Conservation (phyloP, 2,113 vertebrate genomes). For the Phalacrocorax brasilianus region DNA sequence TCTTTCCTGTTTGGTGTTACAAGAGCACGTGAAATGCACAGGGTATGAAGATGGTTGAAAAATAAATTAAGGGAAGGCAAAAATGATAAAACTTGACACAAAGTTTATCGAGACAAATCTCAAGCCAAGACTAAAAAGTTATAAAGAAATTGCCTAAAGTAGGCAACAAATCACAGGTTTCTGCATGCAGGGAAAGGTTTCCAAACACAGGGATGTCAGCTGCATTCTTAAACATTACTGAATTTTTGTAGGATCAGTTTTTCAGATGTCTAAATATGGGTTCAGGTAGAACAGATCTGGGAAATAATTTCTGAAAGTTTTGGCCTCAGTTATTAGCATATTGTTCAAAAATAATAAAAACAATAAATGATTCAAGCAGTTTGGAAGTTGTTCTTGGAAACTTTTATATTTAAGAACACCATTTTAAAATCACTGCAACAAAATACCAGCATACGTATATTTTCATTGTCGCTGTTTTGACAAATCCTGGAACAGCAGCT, state of each 20-base stretch:
- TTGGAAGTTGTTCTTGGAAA: slow-evolving; percentile 38
- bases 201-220: not conserved
- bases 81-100: not conserved
- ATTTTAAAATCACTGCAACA: slow-evolving; percentile 6
- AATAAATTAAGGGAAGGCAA: not conserved
- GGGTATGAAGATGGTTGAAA: not conserved
- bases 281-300: not conserved
- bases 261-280: not conserved
- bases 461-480: not conserved
- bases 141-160: not conserved
- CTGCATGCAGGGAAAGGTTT: not conserved
- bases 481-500: not conserved
- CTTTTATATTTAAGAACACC: not conserved
- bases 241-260: slow-evolving; percentile 14
- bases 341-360: slow-evolving; percentile 43
- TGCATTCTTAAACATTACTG: not conserved
- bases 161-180: not conserved
- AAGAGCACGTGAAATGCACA: not conserved
- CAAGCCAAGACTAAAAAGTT: not conserved
- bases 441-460: not conserved
- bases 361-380: slow-evolving; percentile 28
- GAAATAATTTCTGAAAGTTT: not conserved
- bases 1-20: not conserved
- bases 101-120: not conserved
- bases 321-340: slow-evolving; percentile 25